phyloP scores from a whole-genome alignment of 2,888 invertebrate species.

The Harmothoe impar region DNA sequence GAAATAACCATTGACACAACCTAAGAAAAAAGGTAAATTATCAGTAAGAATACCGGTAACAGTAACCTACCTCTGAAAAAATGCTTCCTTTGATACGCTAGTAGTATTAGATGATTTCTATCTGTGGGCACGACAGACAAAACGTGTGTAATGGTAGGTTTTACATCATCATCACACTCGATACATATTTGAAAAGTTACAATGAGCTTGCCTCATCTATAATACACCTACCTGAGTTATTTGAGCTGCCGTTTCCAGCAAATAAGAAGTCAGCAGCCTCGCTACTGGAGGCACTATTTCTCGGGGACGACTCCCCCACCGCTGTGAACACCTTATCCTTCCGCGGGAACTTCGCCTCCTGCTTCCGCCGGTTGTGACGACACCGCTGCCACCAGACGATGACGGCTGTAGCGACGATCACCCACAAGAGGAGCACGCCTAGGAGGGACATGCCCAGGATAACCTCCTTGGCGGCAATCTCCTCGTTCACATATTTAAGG shows the following conservation, averaged over 20 bases:
- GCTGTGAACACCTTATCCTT: background rate
- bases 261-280: background rate
- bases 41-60: too few species aligned
- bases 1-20: too few species aligned
- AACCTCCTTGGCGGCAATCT: background rate
- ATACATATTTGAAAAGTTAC: too few species aligned
- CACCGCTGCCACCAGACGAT: slow-evolving; percentile 8
- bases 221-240: slow-evolving; percentile 45
- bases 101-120: too few species aligned
- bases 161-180: too few species aligned
- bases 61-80: too few species aligned
- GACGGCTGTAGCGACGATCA: background rate
- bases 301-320: background rate
- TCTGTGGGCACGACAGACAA: too few species aligned
- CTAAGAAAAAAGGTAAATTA: too few species aligned
- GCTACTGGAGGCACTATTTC: slow-evolving; percentile 23
- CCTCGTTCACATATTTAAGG: slow-evolving; percentile 66
- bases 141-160: too few species aligned
- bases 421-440: background rate
- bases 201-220: too few species aligned
- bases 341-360: background rate
- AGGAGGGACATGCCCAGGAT: slow-evolving; percentile 7
- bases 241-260: slow-evolving; percentile 25
- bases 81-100: too few species aligned
- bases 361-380: slow-evolving; percentile 7